Conservation (phyloP, 2,113 vertebrate species). For the Pituophis catenifer region DNA sequence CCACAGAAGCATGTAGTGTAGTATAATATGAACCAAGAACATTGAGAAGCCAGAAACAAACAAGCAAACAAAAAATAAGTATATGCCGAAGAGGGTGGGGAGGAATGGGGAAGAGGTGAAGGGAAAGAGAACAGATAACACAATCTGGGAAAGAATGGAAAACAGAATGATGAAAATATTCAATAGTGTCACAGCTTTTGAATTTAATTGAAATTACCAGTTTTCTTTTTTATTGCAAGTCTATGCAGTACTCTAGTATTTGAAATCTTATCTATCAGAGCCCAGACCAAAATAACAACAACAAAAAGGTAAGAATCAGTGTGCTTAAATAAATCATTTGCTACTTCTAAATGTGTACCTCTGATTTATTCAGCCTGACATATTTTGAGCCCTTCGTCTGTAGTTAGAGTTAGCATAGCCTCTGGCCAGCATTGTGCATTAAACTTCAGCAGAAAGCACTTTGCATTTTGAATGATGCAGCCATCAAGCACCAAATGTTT, state of each 20-base stretch:
- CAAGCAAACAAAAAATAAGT: neutral
- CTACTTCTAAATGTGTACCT: neutral
- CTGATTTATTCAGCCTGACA: neutral
- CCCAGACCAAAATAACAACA: neutral
- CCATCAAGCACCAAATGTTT: conserved; percentile 2
- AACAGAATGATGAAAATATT: neutral
- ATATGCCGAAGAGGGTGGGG: neutral
- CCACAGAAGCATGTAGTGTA: neutral
- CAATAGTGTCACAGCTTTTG: neutral
- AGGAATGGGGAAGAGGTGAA: neutral
- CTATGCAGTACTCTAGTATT: neutral
- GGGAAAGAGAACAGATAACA: neutral
- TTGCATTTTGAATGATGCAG: fast-evolving
- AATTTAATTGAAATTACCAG: neutral
- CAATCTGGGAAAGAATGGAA: neutral
- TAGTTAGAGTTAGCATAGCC: neutral
- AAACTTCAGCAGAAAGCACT: neutral
- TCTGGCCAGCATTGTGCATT: neutral
- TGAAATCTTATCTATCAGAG: neutral
- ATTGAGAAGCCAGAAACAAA: neutral
- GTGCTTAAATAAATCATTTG: neutral
- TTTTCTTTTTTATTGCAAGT: neutral
- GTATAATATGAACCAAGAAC: neutral
- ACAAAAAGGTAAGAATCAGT: neutral
- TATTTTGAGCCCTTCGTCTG: neutral